A percentile compares a stretch with the other conserved stretches of the same genome.
These are phyloP conservation scores for Euplexia lucipara DNA, from an alignment of 2,888 invertebrate species.

Conservation along the genomic window DNA sequence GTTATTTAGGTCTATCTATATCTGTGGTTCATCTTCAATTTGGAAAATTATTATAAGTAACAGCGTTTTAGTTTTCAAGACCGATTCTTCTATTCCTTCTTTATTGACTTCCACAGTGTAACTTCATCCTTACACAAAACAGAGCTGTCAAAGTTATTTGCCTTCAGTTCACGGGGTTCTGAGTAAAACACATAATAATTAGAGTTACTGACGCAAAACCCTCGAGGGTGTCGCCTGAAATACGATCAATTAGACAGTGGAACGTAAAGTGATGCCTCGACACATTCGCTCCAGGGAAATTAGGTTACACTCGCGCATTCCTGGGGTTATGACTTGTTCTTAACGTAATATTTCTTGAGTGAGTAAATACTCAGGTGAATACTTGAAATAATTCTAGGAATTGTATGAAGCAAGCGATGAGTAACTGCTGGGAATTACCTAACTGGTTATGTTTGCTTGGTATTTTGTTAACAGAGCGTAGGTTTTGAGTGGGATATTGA, in stretches of 20 bases:
- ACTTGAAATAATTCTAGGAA: slow-evolving; percentile 18
- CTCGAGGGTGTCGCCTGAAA: slow-evolving; percentile 71
- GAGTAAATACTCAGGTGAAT: slow-evolving; percentile 29
- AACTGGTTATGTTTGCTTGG: not conserved
- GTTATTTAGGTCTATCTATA: no score
- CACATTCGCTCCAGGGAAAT: slow-evolving; percentile 70
- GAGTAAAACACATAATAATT: slow-evolving; percentile 65
- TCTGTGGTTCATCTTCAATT: no score
- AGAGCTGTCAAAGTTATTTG: slow-evolving; percentile 53
- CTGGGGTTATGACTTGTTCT: slow-evolving; percentile 47
- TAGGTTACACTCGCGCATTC: slow-evolving; percentile 61
- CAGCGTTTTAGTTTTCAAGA: not conserved
- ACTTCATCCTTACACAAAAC: slow-evolving; percentile 33
- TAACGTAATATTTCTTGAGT: slow-evolving; percentile 46
- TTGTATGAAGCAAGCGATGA: slow-evolving; percentile 5
- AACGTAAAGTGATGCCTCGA: slow-evolving; percentile 65
- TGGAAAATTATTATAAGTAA: no score
- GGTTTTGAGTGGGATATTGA: not conserved
- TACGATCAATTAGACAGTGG: slow-evolving; percentile 78
- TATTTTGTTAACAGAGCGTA: not conserved
- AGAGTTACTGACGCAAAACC: slow-evolving; percentile 62
- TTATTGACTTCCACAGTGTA: no score
- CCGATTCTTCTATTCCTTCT: not conserved
- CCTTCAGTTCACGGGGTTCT: slow-evolving; percentile 47
- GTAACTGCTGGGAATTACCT: not conserved